Evolutionary conservation across 2,797 vertebrate genomes (phyloP).

Genomic region (Onychomys arenicola): DNA sequence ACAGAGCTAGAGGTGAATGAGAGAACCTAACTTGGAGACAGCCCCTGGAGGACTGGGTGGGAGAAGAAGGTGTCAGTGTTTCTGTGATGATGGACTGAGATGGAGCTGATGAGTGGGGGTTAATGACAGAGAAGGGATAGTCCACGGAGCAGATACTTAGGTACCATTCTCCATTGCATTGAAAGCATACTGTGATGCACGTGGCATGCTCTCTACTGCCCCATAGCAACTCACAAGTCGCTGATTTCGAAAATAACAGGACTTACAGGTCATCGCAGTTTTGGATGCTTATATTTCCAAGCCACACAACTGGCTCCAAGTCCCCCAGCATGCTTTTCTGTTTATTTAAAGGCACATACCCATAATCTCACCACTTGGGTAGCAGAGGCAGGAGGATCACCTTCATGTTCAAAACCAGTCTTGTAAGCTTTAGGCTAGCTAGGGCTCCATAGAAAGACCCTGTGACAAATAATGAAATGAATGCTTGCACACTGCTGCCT

Average conservation of each 20-base stretch:
- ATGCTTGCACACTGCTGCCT: background rate
- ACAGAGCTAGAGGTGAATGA: background rate
- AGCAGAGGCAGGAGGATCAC: background rate
- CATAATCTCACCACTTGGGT: background rate
- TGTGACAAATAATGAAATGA: background rate
- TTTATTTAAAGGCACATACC: background rate
- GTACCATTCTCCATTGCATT: background rate
- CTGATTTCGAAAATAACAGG: background rate
- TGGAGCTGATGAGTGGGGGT: background rate
- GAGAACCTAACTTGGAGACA: background rate
- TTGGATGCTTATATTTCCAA: background rate
- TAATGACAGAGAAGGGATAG: background rate
- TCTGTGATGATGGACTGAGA: background rate
- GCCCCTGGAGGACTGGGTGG: background rate
- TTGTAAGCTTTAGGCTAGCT: background rate
- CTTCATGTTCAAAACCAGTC: background rate
- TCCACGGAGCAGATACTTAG: background rate
- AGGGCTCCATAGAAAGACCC: background rate
- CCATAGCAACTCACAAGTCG: background rate
- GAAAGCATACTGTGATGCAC: background rate
- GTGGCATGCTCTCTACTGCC: background rate
- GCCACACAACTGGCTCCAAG: background rate
- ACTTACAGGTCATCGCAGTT: background rate
- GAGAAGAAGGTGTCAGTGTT: background rate
- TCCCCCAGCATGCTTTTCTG: background rate